phyloP scores from a whole-genome alignment of 1,140 invertebrate species.

The Pentalonia nigronervosa region DNA sequence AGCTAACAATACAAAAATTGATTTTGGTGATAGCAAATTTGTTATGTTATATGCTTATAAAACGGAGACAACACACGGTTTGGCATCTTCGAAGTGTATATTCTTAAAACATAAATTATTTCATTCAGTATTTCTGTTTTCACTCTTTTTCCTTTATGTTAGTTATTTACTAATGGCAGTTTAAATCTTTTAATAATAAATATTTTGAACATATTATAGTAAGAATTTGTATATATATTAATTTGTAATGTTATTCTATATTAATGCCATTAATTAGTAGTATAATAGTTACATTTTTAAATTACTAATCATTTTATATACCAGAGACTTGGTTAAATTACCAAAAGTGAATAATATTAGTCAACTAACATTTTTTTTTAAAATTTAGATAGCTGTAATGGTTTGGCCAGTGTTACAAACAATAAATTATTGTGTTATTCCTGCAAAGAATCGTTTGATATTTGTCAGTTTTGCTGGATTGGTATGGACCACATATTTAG shows the following conservation, averaged over 20 bases:
- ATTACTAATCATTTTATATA: background rate
- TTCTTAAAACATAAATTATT: background rate
- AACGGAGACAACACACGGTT: background rate
- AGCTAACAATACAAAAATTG: background rate
- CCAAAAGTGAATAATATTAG: no score
- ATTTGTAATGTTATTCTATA: no score
- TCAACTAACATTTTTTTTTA: background rate
- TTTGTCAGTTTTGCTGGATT: constrained; percentile 84
- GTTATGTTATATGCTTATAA: background rate
- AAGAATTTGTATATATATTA: no score
- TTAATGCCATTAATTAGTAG: no score
- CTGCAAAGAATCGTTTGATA: constrained; percentile 79
- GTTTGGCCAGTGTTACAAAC: constrained; percentile 85
- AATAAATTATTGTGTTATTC: constrained; percentile 79
- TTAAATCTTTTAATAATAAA: background rate
- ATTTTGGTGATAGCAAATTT: background rate
- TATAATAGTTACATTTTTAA: background rate
- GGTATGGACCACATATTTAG: constrained; percentile 83
- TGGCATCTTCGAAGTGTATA: background rate
- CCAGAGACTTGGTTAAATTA: no score
- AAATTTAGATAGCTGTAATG: constrained; percentile 74
- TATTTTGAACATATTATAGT: background rate
- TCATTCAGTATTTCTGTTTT: background rate
- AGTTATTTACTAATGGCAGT: no score
- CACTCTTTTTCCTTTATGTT: background rate